Evolutionary conservation across 1,140 invertebrate species (phyloP).

Genomic region (Epicauta chinensis): DNA sequence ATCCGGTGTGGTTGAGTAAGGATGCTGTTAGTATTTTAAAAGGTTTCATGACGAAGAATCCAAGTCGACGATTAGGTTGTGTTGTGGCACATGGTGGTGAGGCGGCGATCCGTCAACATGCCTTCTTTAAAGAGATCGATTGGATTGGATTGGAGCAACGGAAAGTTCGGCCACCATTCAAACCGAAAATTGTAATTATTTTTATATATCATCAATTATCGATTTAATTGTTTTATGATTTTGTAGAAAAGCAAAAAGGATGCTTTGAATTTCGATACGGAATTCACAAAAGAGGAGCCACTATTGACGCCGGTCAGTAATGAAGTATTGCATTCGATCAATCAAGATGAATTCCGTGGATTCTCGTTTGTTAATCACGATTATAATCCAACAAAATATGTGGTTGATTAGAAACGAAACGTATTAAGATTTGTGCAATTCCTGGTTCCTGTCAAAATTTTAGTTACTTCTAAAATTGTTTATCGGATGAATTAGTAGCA

Average conservation of each 20-base stretch:
- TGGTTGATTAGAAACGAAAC: conserved; percentile 33
- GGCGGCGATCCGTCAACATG: conserved; percentile 82
- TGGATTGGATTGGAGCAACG: conserved; percentile 90
- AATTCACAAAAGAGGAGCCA: conserved; percentile 98
- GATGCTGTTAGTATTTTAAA: conserved; percentile 97
- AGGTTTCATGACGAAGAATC: conserved; percentile 99
- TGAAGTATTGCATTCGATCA: conserved; percentile 87
- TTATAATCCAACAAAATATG: conserved; percentile 69
- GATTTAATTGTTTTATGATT: background rate
- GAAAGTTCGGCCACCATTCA: conserved; percentile 93
- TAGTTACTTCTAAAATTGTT: too few species aligned
- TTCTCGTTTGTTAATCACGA: conserved; percentile 96
- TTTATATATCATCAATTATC: conserved; percentile 45
- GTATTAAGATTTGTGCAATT: background rate
- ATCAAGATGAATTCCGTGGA: conserved; percentile 95
- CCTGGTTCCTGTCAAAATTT: background rate
- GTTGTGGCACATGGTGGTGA: conserved; percentile 67
- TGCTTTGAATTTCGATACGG: conserved; percentile 97
- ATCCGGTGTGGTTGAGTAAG: conserved; percentile 95
- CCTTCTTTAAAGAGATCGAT: conserved; percentile 96
- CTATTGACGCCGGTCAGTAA: conserved; percentile 87
- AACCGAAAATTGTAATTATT: conserved; percentile 97
- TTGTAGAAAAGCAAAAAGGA: conserved; percentile 79
- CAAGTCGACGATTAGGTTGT: conserved; percentile 88
- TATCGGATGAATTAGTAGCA: too few species aligned